Evolutionary conservation across 2,113 vertebrate genomes (phyloP).

Genomic region (Bos indicus): DNA sequence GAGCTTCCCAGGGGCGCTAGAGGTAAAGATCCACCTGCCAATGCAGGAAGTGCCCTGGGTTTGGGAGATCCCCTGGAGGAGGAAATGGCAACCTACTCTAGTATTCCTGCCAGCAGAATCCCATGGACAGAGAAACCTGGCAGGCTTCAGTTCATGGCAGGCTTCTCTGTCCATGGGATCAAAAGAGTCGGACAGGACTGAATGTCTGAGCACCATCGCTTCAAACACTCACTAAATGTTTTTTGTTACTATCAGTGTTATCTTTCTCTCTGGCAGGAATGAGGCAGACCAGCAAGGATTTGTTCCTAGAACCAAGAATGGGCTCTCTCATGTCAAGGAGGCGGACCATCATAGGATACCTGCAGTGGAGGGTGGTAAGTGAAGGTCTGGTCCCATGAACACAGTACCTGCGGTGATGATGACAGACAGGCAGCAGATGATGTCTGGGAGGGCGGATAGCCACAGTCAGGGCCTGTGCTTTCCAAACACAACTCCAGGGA

Average conservation of each 20-base stretch:
- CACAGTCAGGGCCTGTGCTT: neutral
- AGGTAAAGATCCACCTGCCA: neutral
- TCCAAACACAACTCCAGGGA: neutral
- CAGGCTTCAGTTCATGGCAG: neutral
- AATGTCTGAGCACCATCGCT: neutral
- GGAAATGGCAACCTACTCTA: neutral
- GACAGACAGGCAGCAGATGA: neutral
- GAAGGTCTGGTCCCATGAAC: neutral
- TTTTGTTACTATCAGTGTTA: neutral
- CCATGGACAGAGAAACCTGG: neutral
- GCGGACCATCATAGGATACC: neutral
- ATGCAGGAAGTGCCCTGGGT: neutral
- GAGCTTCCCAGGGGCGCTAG: neutral
- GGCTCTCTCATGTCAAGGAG: neutral
- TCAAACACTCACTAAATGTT: neutral
- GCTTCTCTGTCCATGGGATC: neutral
- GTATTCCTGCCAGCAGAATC: neutral
- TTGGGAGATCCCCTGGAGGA: neutral
- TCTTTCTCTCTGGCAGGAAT: neutral
- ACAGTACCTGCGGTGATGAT: neutral
- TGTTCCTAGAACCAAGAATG: neutral
- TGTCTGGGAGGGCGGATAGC: neutral
- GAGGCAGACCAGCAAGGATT: neutral
- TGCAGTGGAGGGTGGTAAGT: neutral
- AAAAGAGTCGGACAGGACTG: neutral